phyloP scores from a whole-genome alignment of 2,888 invertebrate genomes.

The Pyrocoelia pectoralis region DNA sequence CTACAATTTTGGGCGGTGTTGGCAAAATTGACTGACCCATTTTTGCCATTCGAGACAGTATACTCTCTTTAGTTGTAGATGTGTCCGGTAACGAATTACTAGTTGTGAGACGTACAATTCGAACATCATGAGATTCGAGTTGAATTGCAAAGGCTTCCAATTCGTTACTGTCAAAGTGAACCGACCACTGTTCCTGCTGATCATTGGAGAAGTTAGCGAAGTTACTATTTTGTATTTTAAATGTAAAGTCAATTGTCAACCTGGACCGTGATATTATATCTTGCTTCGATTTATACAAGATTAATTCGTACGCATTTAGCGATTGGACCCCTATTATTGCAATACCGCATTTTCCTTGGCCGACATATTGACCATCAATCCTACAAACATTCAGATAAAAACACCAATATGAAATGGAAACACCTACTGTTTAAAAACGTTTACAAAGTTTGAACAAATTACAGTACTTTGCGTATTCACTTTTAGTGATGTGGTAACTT shows the following conservation, averaged over 20 bases:
- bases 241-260: constrained; percentile 42
- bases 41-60: constrained; percentile 66
- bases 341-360: constrained; percentile 59
- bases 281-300: constrained; percentile 55
- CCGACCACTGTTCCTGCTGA: constrained; percentile 49
- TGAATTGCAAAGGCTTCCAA: constrained; percentile 43
- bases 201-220: constrained; percentile 52
- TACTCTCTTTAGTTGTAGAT: constrained; percentile 57
- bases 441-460: constrained; percentile 47
- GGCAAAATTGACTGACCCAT: constrained; percentile 64
- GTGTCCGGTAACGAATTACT: constrained; percentile 36
- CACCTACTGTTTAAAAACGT: constrained; percentile 50
- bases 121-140: constrained; percentile 27
- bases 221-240: constrained; percentile 46
- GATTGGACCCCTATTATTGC: constrained; percentile 57
- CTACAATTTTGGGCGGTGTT: constrained; percentile 25
- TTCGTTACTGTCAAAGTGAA: constrained; percentile 51
- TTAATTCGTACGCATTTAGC: constrained; percentile 50
- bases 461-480: constrained; percentile 42
- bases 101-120: background rate
- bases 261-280: constrained; percentile 50
- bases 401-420: too few relatives aligned
- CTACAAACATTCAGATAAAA: constrained; percentile 50
- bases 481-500: constrained; percentile 21
- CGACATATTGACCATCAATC: constrained; percentile 48